Base-by-base conservation (phyloP, 2,888 invertebrate genomes). In the Chloroclysta siterata region DNA sequence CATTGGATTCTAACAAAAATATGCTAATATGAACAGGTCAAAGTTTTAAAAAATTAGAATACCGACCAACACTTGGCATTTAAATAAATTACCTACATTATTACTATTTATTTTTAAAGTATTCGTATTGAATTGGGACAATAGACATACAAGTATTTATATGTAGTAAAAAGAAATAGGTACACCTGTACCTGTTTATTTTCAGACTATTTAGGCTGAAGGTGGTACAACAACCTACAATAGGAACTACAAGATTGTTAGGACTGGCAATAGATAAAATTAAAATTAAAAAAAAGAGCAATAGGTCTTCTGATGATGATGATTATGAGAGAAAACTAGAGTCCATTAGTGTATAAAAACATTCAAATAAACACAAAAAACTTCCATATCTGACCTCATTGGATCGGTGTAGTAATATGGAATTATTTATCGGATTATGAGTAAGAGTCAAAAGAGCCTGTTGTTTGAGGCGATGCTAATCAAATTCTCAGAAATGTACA, bases 401-500 rank as follows among this genome's bases (percentile, higher is more conserved):
- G 63, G 58, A 61, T 63, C 54, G 65, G 50, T 66, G 51, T 68
- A 68, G 73, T 76, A 81, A 78, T 80, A 78, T 80, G 79, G 76
- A 76, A 80, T 81, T 80, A 80, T 80, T 84, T 84, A 82, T 78
- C 72, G 78, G 73, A 74, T 83, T 87, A 87, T 85, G 78, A 83
- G 81, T 80, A 82, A 80, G 53, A 58, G 78, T 81, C 81, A 81
- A 78, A 79, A 75, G 79, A 76, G 70, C 63, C 73, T 71, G 74
- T 75, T 77, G 74, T 75, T 73, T 76, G 72, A 69, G 67, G 76
- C 76, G 87, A 86, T 88, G 79, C 74, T 84, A 41, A 88, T 90
- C 89, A 71, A 72, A 72, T 92, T 90, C 92, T 88, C 82, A 87
- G 93, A 93, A 93, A 65, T 76, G 80, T 79, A 92, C 89, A 91